Conservation (phyloP, 2,113 vertebrate genomes). For the Cathartes aura region DNA sequence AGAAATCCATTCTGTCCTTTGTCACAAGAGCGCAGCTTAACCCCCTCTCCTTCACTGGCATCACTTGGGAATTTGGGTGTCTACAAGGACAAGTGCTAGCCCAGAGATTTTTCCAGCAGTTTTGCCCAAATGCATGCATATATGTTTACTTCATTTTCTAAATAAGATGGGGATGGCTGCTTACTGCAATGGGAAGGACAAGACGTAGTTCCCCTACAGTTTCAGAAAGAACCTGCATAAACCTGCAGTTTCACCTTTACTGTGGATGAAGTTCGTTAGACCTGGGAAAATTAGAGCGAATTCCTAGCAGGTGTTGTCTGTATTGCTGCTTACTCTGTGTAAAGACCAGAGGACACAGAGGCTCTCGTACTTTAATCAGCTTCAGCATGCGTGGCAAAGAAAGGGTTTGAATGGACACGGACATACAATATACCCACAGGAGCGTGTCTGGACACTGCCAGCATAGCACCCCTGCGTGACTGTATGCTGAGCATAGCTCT, state of each 20-base stretch:
- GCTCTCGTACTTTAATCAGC: background rate
- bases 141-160: background rate
- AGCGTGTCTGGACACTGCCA: background rate
- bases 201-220: background rate
- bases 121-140: background rate
- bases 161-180: background rate
- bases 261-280: background rate
- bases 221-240: background rate
- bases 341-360: background rate
- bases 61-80: background rate
- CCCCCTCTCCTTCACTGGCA: fast-evolving
- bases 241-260: background rate
- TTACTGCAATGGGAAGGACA: background rate
- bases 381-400: background rate
- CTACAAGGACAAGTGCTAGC: background rate
- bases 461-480: fast-evolving
- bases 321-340: background rate
- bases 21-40: background rate
- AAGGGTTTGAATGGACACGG: background rate
- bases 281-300: background rate
- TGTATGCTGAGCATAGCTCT: background rate
- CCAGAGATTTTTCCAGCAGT: background rate
- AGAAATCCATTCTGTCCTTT: background rate
- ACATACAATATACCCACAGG: background rate
- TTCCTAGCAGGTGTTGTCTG: background rate